Evolutionary conservation across 30 jellyfish, hydroid and myxozoan species (phyloP).

Genomic region (Morbakka virulenta): DNA sequence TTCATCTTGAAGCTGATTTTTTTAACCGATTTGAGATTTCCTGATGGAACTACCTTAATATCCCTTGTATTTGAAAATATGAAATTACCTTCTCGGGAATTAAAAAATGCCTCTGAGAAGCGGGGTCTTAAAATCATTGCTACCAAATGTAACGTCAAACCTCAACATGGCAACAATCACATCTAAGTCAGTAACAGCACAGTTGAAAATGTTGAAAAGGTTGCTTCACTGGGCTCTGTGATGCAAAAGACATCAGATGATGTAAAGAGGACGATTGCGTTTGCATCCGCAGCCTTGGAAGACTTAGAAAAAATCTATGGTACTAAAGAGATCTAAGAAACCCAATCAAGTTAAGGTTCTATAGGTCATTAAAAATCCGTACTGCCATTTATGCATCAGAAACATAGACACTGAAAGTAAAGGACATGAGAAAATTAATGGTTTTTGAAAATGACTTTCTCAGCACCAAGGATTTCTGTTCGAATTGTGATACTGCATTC

Average conservation of each 20-base stretch:
- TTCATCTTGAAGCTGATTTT: not conserved
- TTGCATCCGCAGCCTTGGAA: constrained; percentile 31
- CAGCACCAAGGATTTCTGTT: no score
- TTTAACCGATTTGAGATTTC: constrained; percentile 31
- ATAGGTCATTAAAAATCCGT: constrained; percentile 12
- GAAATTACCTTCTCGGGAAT: constrained; percentile 6
- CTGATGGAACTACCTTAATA: constrained; percentile 48
- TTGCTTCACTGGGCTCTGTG: constrained; percentile 20
- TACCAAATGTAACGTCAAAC: constrained; percentile 30
- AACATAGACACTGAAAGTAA: no score
- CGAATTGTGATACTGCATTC: no score
- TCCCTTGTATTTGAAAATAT: no score
- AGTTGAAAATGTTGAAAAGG: constrained; percentile 32
- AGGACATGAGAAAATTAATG: no score
- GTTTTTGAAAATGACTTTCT: constrained; percentile 33
- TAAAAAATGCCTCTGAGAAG: constrained; percentile 20
- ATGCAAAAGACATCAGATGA: constrained; percentile 13
- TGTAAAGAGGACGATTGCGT: constrained; percentile 3
- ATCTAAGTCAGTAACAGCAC: no score
- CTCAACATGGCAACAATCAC: not conserved
- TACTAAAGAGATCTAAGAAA: not conserved
- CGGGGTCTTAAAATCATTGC: constrained; percentile 42
- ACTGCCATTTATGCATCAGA: constrained; percentile 27
- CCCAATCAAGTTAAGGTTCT: not conserved
- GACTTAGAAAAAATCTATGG: constrained; percentile 13